phyloP scores from a whole-genome alignment of 2,888 invertebrate species.

The Pammene aurita region DNA sequence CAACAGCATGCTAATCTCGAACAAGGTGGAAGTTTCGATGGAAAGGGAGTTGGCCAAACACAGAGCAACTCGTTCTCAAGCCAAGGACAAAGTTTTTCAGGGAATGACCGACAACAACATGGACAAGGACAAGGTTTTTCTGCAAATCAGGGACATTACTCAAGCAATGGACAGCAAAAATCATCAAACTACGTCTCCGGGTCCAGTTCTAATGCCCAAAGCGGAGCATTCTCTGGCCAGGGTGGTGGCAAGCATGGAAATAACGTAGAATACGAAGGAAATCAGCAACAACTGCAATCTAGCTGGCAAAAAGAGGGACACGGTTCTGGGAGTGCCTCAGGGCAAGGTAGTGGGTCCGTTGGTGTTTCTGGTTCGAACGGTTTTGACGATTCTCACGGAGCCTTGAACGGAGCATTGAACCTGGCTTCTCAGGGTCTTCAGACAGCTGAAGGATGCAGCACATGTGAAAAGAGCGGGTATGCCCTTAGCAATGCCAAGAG shows the following conservation, averaged over 20 bases:
- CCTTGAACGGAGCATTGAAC: constrained; percentile 62
- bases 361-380: constrained; percentile 41
- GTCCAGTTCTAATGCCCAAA: constrained; percentile 27
- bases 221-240: constrained; percentile 23
- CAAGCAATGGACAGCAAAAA: constrained; percentile 15
- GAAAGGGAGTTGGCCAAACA: constrained; percentile 21
- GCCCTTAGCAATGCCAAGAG: constrained; percentile 77
- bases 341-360: constrained; percentile 41
- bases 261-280: constrained; percentile 15
- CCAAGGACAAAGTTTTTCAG: constrained; percentile 16
- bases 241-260: background rate
- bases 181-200: constrained; percentile 24
- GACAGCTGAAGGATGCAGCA: constrained; percentile 60
- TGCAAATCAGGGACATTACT: constrained; percentile 16
- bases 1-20: constrained; percentile 18
- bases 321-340: constrained; percentile 27
- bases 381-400: constrained; percentile 49
- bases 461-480: constrained; percentile 68
- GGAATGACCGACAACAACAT: constrained; percentile 10
- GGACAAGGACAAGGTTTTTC: constrained; percentile 18
- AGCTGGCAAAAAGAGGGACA: constrained; percentile 44
- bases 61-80: constrained; percentile 22
- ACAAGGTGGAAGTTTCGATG: constrained; percentile 34
- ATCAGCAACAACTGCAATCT: constrained; percentile 32
- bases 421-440: constrained; percentile 66